Percentiles rank a stretch among this genome's conserved stretches.
Evolutionary conservation across 2,797 vertebrate species (phyloP).

Genomic region (Danio kyathit): DNA sequence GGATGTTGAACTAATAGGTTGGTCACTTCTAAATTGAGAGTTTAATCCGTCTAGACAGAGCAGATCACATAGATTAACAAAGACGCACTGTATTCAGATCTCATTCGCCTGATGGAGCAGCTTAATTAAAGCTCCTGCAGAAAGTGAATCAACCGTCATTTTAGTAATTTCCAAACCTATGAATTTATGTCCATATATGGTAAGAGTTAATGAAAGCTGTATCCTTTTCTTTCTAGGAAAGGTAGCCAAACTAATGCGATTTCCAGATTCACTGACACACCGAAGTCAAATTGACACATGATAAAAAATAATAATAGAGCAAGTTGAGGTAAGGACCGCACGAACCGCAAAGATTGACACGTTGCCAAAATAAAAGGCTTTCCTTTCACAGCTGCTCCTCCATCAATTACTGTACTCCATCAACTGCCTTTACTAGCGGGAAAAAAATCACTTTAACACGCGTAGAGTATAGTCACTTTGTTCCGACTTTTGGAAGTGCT

Average conservation of each 20-base stretch:
- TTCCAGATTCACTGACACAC: not conserved
- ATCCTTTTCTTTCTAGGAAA: not conserved
- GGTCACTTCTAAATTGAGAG: not conserved
- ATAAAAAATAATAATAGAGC: not conserved
- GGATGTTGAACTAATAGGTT: not conserved
- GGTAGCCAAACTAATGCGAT: not conserved
- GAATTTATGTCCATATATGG: not conserved
- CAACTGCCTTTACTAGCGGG: not conserved
- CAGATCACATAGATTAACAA: slow-evolving; percentile 23
- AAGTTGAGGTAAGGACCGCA: not conserved
- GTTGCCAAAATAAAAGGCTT: not conserved
- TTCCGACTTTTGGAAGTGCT: too few relatives aligned
- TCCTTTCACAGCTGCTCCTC: not conserved
- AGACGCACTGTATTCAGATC: not conserved
- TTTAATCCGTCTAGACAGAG: slow-evolving; percentile 17
- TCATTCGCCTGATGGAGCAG: not conserved
- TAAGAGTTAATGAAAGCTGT: not conserved
- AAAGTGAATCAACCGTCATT: not conserved
- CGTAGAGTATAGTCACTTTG: not conserved
- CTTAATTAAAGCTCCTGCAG: not conserved
- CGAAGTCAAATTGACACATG: not conserved
- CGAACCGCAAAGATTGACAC: slow-evolving; percentile 16
- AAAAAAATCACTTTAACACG: not conserved
- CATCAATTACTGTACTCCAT: not conserved
- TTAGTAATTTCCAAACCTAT: not conserved